Percentiles rank a stretch among this genome's conserved stretches.
Evolutionary conservation across 2,888 invertebrate genomes (phyloP).

Genomic region (Campopleginae sp.): DNA sequence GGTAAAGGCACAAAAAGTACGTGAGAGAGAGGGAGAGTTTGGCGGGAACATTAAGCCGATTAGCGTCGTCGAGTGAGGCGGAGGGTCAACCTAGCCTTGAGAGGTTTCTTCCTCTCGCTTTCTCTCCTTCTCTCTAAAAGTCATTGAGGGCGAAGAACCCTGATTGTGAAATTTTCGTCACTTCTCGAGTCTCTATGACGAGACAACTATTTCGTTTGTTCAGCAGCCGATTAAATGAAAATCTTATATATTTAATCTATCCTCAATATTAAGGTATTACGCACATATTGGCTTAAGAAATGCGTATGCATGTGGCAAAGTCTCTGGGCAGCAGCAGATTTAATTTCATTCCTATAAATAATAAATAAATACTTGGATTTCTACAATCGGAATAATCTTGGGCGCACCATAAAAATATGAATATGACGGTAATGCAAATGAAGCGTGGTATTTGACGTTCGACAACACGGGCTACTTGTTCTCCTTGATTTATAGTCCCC

Average conservation of each 20-base stretch:
- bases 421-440: background rate
- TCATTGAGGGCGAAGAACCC: constrained; percentile 50
- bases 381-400: background rate
- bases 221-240: background rate
- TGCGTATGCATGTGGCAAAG: background rate
- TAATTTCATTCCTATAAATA: background rate
- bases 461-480: background rate
- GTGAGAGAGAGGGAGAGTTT: constrained; percentile 34
- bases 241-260: background rate
- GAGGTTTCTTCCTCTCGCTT: constrained; percentile 74
- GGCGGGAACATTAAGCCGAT: constrained; percentile 79
- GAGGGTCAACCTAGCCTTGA: constrained; percentile 78
- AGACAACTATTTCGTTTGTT: constrained; percentile 46
- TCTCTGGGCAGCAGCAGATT: background rate
- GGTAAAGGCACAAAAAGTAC: constrained; percentile 71
- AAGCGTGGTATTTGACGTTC: background rate
- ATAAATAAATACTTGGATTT: background rate
- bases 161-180: constrained; percentile 57
- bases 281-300: background rate
- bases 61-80: constrained; percentile 72
- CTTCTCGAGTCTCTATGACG: constrained; percentile 23
- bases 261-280: background rate
- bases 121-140: constrained; percentile 16
- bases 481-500: constrained; percentile 7
- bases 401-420: background rate